Evolutionary conservation across 2,888 invertebrate species (phyloP).

Genomic region (Steinernema carpocapsae): DNA sequence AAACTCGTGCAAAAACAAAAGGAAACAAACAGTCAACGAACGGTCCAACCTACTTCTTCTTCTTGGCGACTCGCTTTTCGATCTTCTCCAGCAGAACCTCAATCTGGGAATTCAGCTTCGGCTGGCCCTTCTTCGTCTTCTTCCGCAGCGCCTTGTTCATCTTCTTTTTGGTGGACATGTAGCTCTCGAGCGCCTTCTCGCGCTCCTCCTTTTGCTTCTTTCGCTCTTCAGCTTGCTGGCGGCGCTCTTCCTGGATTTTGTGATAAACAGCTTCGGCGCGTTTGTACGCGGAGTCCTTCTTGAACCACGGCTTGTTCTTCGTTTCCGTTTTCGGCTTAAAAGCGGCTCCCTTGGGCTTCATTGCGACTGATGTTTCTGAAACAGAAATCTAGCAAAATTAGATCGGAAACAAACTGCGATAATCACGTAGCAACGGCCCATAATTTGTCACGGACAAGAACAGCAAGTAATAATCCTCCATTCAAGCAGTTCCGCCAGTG

Average conservation of each 20-base stretch:
- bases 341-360: not conserved
- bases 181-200: constrained; percentile 47
- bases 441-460: too few relatives aligned
- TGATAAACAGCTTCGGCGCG: constrained; percentile 45
- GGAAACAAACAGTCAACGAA: not conserved
- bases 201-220: constrained; percentile 42
- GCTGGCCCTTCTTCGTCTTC: constrained; percentile 60
- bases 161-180: constrained; percentile 49
- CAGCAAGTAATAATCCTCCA: too few relatives aligned
- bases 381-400: too few relatives aligned
- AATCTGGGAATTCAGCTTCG: constrained; percentile 60
- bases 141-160: constrained; percentile 59
- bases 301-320: constrained; percentile 25
- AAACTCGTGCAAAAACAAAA: not conserved
- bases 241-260: constrained; percentile 44
- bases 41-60: constrained; percentile 1
- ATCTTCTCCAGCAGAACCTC: constrained; percentile 58
- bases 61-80: constrained; percentile 46
- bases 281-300: constrained; percentile 44
- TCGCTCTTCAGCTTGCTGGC: constrained; percentile 35
- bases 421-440: too few relatives aligned
- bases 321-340: not conserved
- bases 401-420: too few relatives aligned
- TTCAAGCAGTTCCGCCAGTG: too few relatives aligned
- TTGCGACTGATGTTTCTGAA: too few relatives aligned